A percentile compares a stretch with the other conserved stretches of the same genome.
Conservation (phyloP, 2,113 vertebrate species). For the Chlamydotis undulata region DNA sequence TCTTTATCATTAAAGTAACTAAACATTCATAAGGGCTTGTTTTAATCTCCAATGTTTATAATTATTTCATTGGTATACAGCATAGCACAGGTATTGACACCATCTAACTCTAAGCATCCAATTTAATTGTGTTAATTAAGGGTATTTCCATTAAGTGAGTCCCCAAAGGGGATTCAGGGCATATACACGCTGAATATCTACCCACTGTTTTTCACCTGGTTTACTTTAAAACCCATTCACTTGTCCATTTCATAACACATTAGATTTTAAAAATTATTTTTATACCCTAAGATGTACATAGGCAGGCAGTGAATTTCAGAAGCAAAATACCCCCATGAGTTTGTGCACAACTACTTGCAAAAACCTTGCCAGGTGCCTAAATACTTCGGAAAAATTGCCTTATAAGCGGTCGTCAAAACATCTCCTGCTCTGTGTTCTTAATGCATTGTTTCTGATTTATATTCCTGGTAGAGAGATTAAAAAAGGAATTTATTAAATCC, state of each 20-base stretch:
- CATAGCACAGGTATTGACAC: not conserved
- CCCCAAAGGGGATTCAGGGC: not conserved
- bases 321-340: not conserved
- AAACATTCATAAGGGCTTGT: not conserved
- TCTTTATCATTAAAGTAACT: not conserved
- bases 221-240: not conserved
- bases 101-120: not conserved
- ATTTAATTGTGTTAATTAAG: not conserved
- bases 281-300: not conserved
- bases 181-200: not conserved
- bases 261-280: not conserved
- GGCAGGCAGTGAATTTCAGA: not conserved
- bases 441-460: rapidly evolving
- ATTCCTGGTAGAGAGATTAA: not conserved
- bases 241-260: not conserved
- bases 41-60: not conserved
- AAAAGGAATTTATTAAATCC: not conserved
- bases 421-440: not conserved
- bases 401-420: not conserved
- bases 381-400: not conserved
- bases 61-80: not conserved
- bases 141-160: not conserved
- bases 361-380: not conserved
- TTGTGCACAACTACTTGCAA: not conserved
- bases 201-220: not conserved